Evolutionary conservation across 2,888 invertebrate species (phyloP).

Genomic region (Eristalis pertinax): DNA sequence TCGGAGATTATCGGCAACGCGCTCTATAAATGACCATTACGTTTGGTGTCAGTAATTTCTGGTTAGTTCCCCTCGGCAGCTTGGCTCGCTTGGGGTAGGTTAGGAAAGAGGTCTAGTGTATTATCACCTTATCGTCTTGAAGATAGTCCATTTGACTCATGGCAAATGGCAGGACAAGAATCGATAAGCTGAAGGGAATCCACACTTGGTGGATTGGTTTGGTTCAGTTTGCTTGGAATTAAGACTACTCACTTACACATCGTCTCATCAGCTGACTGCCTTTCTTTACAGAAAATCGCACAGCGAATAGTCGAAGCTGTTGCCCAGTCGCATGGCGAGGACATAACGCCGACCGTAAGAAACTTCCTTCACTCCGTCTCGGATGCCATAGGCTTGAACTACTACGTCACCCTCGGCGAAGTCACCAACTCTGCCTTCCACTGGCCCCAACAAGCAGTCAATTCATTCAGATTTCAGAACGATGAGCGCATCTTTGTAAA

Average conservation of each 20-base stretch:
- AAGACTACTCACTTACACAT: no score
- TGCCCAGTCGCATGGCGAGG: neutral
- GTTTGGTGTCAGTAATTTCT: neutral
- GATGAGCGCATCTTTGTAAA: neutral
- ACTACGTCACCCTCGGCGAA: constrained; percentile 39
- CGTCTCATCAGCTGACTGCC: neutral
- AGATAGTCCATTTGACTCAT: neutral
- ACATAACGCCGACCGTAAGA: constrained; percentile 8
- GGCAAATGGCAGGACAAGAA: neutral
- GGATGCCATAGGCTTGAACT: constrained; percentile 54
- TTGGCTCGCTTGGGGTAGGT: neutral
- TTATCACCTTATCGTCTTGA: no score
- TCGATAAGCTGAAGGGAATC: neutral
- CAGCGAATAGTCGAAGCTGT: neutral
- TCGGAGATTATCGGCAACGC: neutral
- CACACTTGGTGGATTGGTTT: neutral
- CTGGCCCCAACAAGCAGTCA: constrained; percentile 26
- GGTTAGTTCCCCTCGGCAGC: neutral
- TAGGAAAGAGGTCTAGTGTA: neutral
- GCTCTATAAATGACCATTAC: neutral
- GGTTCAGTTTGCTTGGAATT: no score
- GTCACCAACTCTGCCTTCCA: constrained; percentile 1
- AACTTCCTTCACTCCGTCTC: constrained; percentile 49
- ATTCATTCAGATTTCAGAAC: constrained; percentile 15
- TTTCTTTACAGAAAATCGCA: constrained; percentile 46